Conservation (phyloP, 2,113 vertebrate species). For the Mustela lutreola region DNA sequence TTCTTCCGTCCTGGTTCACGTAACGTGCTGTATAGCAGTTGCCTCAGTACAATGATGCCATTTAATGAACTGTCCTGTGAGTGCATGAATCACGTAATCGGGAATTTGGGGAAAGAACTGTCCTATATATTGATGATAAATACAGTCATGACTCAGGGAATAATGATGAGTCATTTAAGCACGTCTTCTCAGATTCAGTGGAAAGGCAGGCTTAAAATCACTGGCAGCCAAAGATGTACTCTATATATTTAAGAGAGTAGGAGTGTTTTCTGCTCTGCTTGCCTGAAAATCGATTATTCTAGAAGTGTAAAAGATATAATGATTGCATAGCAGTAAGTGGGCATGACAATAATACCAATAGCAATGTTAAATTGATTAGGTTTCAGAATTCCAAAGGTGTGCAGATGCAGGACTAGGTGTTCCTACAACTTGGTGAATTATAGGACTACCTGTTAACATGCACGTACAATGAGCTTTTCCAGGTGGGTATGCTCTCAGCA, state of each 20-base stretch:
- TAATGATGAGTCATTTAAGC: neutral
- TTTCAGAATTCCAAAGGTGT: conserved; percentile 44
- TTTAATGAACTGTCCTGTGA: neutral
- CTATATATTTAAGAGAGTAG: neutral
- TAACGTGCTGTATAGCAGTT: neutral
- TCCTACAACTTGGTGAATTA: conserved; percentile 35
- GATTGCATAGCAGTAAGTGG: neutral
- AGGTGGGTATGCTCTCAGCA: conserved; percentile 65
- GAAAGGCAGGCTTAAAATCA: neutral
- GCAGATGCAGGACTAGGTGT: neutral
- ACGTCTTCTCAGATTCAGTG: neutral
- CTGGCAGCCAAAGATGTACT: neutral
- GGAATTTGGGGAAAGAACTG: neutral
- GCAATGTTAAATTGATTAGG: neutral
- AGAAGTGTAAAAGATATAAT: neutral
- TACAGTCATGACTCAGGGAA: neutral
- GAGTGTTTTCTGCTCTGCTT: neutral
- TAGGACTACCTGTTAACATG: conserved; percentile 60
- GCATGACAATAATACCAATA: neutral
- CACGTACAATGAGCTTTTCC: conserved; percentile 26
- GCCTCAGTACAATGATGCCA: neutral
- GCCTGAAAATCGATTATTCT: neutral
- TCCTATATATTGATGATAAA: neutral
- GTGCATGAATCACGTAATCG: neutral
- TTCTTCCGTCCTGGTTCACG: neutral